Evolutionary conservation across 2,113 vertebrate species (phyloP), one percentile per base, ranked within the genome.

Genomic region (Colossoma macropomum): DNA sequence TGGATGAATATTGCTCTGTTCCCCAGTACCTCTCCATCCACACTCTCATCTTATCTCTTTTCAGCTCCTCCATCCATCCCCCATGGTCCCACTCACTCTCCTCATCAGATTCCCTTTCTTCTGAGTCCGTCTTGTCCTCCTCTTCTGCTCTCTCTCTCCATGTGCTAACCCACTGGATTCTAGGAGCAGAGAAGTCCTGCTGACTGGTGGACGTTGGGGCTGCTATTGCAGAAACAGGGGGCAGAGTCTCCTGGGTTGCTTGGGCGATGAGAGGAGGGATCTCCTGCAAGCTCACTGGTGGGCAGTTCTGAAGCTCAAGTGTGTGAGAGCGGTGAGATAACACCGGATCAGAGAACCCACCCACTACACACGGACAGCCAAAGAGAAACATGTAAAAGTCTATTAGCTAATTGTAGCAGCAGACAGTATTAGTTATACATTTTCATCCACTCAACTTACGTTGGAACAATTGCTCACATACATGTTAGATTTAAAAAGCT

Each of bases 281-380:
- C 15, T 75, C 27, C 17, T 11, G 16, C 32, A n/a, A 66, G 38
- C 19, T 69, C 7, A 9, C 21, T 15, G 21, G 59, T 41, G 9
- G 66, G 30, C 28, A 76, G 34, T 63, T 72, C 54, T 74, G 16
- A 12, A 30, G 56, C 60, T 72, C 27, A 5, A 72, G 21, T 9
- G n/a, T 86, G 65, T 69, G 10, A 38, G 30, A 34, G 17, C 34
- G 50, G 4, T 1, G 38, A 73, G 56, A 66, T 66, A 93, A 90
- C 0, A 92, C 94, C 19, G 94, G 92, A 73, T 93, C 94, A 79
- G 70, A 92, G 75, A 95, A 90, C 45, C 94, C 93, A 81, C 95
- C 94, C 88, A 96, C 96, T 96, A 27, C 0, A 91, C 77, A 11
- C 0, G 50, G 32, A 77, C 75, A 75, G 21, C 65, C 81, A 66